Evolutionary conservation across 1,140 invertebrate genomes (phyloP), one percentile per base, ranked within the genome.

Genomic region (Camponotus pennsylvanicus): DNA sequence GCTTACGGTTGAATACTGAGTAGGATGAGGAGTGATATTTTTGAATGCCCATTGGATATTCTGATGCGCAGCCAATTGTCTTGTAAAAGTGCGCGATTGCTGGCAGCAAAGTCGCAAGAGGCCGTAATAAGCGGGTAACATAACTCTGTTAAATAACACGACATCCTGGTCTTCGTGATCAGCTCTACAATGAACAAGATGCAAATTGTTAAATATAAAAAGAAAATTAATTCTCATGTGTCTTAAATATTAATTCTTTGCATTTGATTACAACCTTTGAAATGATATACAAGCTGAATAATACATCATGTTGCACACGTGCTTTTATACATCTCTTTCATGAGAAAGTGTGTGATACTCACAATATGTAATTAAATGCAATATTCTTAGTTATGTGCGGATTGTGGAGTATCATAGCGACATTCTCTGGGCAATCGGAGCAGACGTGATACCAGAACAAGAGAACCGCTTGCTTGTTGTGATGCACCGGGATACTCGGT

Each of bases 11-110:
- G 97, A 97, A 95, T 99, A 99, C 91, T 99, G 98, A 37, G 98
- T 98, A 21, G 98, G 98, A 95, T 98, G 98, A 18, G 98, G 98
- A 27, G 98, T 98, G 76, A 99, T 99, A 93, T 99, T 99, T 92
- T 99, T 98, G 94, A 99, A 99, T 67, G 98, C 98, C 98, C 98
- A 99, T 92, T 98, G 98, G 59, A 99, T 97, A 95, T 99, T 99
- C 95, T 99, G 98, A 96, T 99, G 98, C 86, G 97, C 97, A 0
- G 98, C 98, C 37, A 99, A 95, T 92, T 98, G 97, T 78, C 98
- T 96, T 34, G 98, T 98, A 94, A 99, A 98, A 5, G 96, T 95
- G 8, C 97, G 96, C 0, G 98, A 99, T 91, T 98, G 97, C 90
- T 98, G 97, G 94, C 98, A 99, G 93, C 98, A 99, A 92, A 99